Base-by-base conservation (phyloP, 2,113 vertebrate species). In the Bufo gargarizans region DNA sequence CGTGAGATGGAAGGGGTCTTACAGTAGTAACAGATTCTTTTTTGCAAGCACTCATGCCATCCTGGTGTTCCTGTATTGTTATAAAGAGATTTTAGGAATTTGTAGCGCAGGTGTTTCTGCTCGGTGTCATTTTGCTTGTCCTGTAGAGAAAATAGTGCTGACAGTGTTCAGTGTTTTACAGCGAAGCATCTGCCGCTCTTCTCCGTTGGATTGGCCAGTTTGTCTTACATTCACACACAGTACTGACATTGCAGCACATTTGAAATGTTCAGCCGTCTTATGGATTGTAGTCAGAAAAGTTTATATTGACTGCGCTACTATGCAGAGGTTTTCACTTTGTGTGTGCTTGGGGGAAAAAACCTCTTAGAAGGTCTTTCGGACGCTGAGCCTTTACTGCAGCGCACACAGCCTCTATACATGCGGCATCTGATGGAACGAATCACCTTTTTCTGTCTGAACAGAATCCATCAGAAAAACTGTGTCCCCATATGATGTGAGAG, bases 261-360 rank as follows among this genome's bases (percentile, higher is more conserved):
- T 20, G 47, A 87, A 65, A 80, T 71, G 47, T 69, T 87, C 86
- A 80, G 63, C 86, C 80, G 45, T 78, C 79, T 78, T 67, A 6
- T 61, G 59, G 8, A 65, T 77, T 65, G 17, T 63, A 78, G 47
- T 65, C 58, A 20, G 82, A 47, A 84, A 71, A 71, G 47, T 53
- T 65, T 22, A 33, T 67, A 33, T 71, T 50, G 12, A 71, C 50
- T 6, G 13, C 71, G 33, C 20, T 47, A n/a, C 19, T 55, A n/a
- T 19, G 22, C 55, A 67, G 47, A 82, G 5, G 63, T 67, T 47
- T 82, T 63, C 33, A 6, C 43, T 82, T n/a, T 82, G 69, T 33
- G 16, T 74, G 16, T 47, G 45, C 16, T 50, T 19, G 10, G 47
- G 71, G 71, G 12, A 33, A 33, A 33, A 33, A 33, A 3, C n/a